Evolutionary conservation across 1,140 invertebrate species (phyloP), one percentile per base, ranked within the genome.

Genomic region (Anastrepha obliqua): DNA sequence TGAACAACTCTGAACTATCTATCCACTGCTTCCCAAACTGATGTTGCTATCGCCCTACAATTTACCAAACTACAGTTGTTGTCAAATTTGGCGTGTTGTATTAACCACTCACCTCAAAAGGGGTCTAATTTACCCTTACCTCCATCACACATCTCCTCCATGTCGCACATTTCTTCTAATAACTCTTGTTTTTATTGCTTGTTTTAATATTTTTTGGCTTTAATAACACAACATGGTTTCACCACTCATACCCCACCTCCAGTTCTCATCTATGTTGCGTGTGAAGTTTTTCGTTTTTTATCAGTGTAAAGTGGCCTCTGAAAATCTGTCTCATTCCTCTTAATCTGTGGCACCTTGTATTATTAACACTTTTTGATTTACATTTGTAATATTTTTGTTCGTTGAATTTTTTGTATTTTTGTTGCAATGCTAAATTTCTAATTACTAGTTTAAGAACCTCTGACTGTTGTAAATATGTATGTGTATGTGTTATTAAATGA

Each of bases 1-100:
- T 55, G 47, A 81, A 55, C 39, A 81, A 55, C 47, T 81, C 74
- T 81, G 8, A 81, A 81, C 74, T 81, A 81, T 81, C 74, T 81
- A 81, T 58, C 74, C n/a, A 51, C 20, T 81, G 74, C 74, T 81
- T 81, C 47, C 42, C 44, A 74, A 47, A 55, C 74, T 81, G 74
- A 20, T 81, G 74, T 81, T 81, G 74, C 74, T 81, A 17, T 55
- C 20, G 47, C 70, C 47, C 74, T 81, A 81, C 74, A 81, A 81
- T 55, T 55, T 81, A 81, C 15, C 47, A 55, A 81, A 55, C 74
- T 55, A 81, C 74, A 20, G 47, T 55, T 81, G 47, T 81, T 81
- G 44, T 81, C 74, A 55, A 81, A 74, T 9, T 81, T 81, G 74
- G 74, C 74, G 74, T 81, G 74, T 81, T 81, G 44, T 55, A 29